Base-by-base conservation (phyloP, 2,888 invertebrate species). In the Emesis furor region DNA sequence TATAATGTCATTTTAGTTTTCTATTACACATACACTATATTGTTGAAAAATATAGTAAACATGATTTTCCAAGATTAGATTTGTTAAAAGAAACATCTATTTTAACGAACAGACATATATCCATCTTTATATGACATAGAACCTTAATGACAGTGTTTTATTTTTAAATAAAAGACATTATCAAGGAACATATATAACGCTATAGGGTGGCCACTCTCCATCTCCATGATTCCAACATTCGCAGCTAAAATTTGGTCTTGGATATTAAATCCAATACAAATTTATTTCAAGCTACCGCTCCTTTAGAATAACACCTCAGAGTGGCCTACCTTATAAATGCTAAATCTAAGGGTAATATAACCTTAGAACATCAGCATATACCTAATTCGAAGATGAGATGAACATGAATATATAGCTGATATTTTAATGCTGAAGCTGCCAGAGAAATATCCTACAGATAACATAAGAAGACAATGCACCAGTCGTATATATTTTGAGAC, bases 1-100 rank as follows among this genome's bases (percentile, higher is more conserved):
- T 95, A 95, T 95, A 95, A 95, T 95, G 95, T 95, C 94, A 95
- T 95, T 95, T 95, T 92, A 93, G 90, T 93, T 94, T 94, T 93
- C 92, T 91, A 92, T 92, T 94, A 93, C 91, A 93, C 92, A 93
- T 93, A 94, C 93, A 94, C 92, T 89, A 92, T 91, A 89, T 83
- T 92, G 90, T 91, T 65, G 51, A 73, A 91, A 92, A 93, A 93
- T 92, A 93, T 93, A 93, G 92, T 91, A 93, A 94, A 95, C 92
- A 93, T 93, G 91, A 93, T 92, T 46, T 37, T 91, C 91, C 88
- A 91, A 79, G 83, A 55, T 62, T 46, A 73, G 30, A 30, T 59
- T 39, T 78, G 65, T 81, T 76, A 78, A 76, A 51, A 67, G 67
- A 67, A 68, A 55, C 71, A 77, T 71, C 30, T 67, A 46, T 73